These are phyloP conservation scores for Standfussiana lucernea DNA, from an alignment of 2,888 invertebrate genomes.

Conservation along the genomic window DNA sequence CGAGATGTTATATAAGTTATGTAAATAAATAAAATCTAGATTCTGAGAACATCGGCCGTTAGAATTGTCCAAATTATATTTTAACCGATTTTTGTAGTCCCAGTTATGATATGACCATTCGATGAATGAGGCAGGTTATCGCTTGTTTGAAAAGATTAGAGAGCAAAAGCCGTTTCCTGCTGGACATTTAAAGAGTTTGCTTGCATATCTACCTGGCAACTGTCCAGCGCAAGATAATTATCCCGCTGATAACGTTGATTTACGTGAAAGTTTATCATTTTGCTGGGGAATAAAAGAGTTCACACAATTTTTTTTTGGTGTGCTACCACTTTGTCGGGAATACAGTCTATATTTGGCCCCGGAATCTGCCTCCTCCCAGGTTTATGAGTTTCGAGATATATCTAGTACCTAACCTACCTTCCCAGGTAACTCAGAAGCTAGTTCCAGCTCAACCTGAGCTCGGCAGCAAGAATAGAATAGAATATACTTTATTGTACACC, in stretches of 20 bases:
- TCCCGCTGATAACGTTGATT: constrained; percentile 31
- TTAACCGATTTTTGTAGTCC: neutral
- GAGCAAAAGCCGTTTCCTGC: neutral
- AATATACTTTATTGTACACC: too few relatives aligned
- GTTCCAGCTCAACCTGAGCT: constrained; percentile 6
- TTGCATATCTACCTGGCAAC: constrained; percentile 21
- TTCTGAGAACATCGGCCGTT: neutral
- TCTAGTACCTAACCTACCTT: neutral
- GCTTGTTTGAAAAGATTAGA: neutral
- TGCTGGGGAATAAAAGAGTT: neutral
- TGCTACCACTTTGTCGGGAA: neutral
- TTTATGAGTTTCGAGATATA: neutral
- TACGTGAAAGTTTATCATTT: neutral
- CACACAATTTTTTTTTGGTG: neutral
- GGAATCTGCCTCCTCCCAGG: neutral
- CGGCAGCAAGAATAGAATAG: too few relatives aligned
- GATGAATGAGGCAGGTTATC: neutral
- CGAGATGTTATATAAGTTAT: too few relatives aligned
- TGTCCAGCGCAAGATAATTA: constrained; percentile 46
- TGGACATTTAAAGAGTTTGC: neutral
- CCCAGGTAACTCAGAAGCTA: neutral
- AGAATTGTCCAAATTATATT: neutral
- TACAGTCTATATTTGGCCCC: neutral
- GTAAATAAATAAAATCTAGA: too few relatives aligned
- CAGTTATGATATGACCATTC: neutral